A percentile compares a stretch with the other conserved stretches of the same genome.
Evolutionary conservation across 2,113 vertebrate genomes (phyloP).

Genomic region (Symphodus melops): DNA sequence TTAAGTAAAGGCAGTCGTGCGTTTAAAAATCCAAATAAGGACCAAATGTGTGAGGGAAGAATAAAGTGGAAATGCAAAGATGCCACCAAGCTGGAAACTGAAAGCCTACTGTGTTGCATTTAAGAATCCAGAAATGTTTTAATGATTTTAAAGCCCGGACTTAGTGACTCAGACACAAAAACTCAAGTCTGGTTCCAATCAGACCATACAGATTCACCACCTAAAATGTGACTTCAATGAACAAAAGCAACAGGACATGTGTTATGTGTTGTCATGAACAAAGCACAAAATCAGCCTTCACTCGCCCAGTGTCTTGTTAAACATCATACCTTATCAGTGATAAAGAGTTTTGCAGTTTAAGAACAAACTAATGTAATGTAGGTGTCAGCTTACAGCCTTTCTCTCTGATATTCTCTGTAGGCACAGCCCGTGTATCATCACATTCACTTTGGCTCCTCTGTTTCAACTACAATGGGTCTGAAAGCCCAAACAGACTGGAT

Average conservation of each 20-base stretch:
- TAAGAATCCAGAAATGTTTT: conserved; percentile 8
- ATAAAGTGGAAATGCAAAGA: conserved; percentile 6
- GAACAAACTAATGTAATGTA: background rate
- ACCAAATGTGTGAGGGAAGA: conserved; percentile 13
- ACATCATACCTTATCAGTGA: background rate
- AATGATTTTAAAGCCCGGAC: background rate
- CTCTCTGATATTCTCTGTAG: no score
- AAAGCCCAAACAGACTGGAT: no score
- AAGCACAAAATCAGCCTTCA: background rate
- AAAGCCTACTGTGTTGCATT: background rate
- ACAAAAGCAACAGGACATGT: background rate
- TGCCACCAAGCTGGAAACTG: background rate
- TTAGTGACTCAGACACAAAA: background rate
- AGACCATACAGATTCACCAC: background rate
- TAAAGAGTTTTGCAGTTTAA: background rate
- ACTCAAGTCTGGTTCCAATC: conserved; percentile 1
- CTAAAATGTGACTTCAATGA: no score
- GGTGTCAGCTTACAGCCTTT: background rate
- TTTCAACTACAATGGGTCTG: no score
- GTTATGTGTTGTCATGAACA: conserved; percentile 2
- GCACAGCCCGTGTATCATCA: no score
- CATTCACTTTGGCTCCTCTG: no score
- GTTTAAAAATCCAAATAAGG: conserved; percentile 32
- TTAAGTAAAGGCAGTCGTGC: conserved; percentile 27
- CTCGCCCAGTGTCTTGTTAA: background rate